phyloP scores from a whole-genome alignment of 2,888 invertebrate species.

The Mantis religiosa region DNA sequence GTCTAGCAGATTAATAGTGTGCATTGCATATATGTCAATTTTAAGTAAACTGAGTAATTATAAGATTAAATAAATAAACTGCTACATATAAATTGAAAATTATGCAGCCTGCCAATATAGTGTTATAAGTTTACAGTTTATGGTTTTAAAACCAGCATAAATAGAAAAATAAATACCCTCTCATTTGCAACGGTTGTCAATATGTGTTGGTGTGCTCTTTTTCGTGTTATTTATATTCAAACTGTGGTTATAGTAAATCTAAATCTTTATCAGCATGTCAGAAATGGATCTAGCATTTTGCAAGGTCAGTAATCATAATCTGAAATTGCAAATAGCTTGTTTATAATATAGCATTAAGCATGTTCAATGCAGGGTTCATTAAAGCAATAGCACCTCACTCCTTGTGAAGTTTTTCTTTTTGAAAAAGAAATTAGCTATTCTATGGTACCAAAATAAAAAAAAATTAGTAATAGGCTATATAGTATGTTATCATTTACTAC shows the following conservation, averaged over 20 bases:
- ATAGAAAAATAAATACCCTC: neutral
- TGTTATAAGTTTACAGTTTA: neutral
- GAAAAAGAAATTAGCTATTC: neutral
- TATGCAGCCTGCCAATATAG: neutral
- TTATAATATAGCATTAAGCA: neutral
- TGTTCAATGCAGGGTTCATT: neutral
- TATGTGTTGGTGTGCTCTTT: neutral
- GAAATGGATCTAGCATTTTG: neutral
- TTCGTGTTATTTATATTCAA: neutral
- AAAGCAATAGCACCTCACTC: neutral
- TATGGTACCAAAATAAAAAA: neutral
- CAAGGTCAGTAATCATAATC: neutral
- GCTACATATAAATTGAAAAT: neutral
- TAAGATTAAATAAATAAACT: neutral
- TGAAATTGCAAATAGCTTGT: neutral
- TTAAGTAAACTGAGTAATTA: neutral
- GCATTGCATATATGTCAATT: neutral
- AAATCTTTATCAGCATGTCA: neutral
- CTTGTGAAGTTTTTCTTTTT: neutral
- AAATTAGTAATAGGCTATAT: neutral
- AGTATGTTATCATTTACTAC: neutral
- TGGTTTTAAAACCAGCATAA: neutral
- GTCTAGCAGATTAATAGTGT: neutral
- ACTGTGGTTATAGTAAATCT: neutral
- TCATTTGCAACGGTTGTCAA: neutral